These are phyloP conservation scores for Frieseomelitta varia DNA, from an alignment of 1,140 invertebrate genomes.

Conservation along the genomic window DNA sequence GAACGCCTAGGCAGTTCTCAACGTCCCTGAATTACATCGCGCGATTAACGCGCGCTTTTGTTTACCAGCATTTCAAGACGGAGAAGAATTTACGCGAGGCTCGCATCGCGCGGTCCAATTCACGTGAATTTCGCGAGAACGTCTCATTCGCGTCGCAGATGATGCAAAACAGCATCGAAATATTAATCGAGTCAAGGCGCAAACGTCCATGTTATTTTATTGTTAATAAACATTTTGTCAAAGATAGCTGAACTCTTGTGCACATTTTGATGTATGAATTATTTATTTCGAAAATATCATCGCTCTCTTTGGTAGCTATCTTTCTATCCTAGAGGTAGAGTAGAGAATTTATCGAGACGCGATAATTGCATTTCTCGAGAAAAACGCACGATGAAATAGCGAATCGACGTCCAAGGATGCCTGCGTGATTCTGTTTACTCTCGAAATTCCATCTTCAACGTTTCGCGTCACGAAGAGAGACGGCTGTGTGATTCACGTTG, in stretches of 20 bases:
- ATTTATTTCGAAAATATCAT: too few species aligned
- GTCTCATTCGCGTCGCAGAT: not conserved
- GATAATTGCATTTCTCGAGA: not conserved
- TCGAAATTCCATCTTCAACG: not conserved
- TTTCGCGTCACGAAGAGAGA: not conserved
- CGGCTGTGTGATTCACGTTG: not conserved
- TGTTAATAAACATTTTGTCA: not conserved
- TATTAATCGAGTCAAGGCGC: not conserved
- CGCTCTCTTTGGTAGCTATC: not conserved
- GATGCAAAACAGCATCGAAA: not conserved
- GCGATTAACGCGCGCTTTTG: constrained; percentile 30
- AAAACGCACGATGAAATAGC: not conserved
- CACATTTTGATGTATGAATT: too few species aligned
- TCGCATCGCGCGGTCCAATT: constrained; percentile 1
- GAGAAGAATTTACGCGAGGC: constrained; percentile 10
- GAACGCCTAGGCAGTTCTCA: constrained; percentile 32
- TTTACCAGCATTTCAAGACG: constrained; percentile 24
- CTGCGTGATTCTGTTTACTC: too few species aligned
- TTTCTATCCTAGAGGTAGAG: too few species aligned
- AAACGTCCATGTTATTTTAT: not conserved
- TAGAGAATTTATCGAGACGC: not conserved
- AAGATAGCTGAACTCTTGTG: too few species aligned
- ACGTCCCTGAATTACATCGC: constrained; percentile 61
- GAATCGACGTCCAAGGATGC: not conserved
- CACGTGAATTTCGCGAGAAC: not conserved